Percentiles rank a stretch among this genome's conserved stretches.
phyloP scores from a whole-genome alignment of 2,113 vertebrate species.

The Dipodomys spectabilis region DNA sequence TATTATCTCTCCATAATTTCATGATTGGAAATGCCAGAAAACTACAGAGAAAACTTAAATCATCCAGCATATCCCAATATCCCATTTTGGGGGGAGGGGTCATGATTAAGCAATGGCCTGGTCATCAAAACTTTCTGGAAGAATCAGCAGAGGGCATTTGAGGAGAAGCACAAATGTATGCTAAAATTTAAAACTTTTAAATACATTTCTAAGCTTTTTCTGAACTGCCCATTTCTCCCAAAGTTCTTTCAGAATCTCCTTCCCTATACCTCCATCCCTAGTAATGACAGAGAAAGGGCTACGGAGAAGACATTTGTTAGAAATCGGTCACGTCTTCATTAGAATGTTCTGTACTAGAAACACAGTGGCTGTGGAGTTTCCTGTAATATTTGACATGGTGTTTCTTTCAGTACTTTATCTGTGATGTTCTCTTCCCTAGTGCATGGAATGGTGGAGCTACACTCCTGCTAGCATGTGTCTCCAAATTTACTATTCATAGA shows the following conservation, averaged over 20 bases:
- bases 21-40: neutral
- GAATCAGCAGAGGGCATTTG: neutral
- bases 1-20: neutral
- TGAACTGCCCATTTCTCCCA: neutral
- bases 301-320: neutral
- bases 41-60: neutral
- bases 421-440: neutral
- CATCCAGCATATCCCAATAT: neutral
- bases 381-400: neutral
- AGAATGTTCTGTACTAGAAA: neutral
- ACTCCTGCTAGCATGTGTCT: neutral
- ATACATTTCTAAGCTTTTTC: conserved; percentile 4
- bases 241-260: neutral
- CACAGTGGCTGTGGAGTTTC: neutral
- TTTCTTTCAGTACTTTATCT: neutral
- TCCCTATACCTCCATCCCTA: neutral
- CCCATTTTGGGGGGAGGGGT: neutral
- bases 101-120: neutral
- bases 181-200: conserved; percentile 19
- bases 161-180: neutral
- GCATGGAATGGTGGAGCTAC: too few relatives aligned
- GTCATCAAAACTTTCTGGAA: neutral
- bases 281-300: neutral
- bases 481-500: neutral
- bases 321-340: neutral